Evolutionary conservation across 2,797 vertebrate species (phyloP).

Genomic region (Ctenosaura bakeri): DNA sequence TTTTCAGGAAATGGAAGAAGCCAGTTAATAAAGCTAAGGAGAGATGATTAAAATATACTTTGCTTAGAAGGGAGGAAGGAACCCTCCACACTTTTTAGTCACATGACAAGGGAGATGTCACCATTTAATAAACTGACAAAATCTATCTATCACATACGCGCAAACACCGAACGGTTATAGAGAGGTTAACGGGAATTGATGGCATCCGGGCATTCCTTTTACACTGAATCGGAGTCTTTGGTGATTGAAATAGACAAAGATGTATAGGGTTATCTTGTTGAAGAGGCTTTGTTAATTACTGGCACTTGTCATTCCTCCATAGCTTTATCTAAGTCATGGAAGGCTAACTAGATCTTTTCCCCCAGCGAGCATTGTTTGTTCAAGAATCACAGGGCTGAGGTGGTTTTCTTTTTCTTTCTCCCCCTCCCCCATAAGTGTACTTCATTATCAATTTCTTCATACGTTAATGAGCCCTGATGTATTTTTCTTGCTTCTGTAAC

Average conservation of each 20-base stretch:
- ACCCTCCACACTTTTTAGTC: conserved; percentile 77
- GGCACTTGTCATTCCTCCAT: conserved; percentile 89
- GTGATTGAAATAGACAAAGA: conserved; percentile 97
- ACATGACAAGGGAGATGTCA: conserved; percentile 80
- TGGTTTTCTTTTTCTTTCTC: conserved; percentile 55
- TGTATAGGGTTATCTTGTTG: conserved; percentile 90
- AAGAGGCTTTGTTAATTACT: conserved; percentile 92
- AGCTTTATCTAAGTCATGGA: conserved; percentile 91
- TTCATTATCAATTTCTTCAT: conserved; percentile 94
- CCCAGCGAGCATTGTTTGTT: conserved; percentile 89
- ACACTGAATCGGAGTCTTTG: conserved; percentile 85
- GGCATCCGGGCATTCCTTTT: conserved; percentile 92
- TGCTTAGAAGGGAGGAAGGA: conserved; percentile 64
- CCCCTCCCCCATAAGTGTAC: conserved; percentile 75
- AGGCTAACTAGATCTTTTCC: conserved; percentile 91
- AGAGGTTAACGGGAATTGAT: conserved; percentile 95
- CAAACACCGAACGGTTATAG: conserved; percentile 88
- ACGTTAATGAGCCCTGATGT: conserved; percentile 90
- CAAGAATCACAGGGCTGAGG: conserved; percentile 87
- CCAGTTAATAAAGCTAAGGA: conserved; percentile 60
- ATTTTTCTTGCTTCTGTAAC: conserved; percentile 89
- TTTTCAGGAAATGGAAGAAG: conserved; percentile 33
- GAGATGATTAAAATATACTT: conserved; percentile 80
- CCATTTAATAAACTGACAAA: conserved; percentile 94
- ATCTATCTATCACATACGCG: conserved; percentile 91